These are phyloP conservation scores for Drosophila emarginata DNA, from an alignment of 2,888 invertebrate genomes.

Conservation along the genomic window DNA sequence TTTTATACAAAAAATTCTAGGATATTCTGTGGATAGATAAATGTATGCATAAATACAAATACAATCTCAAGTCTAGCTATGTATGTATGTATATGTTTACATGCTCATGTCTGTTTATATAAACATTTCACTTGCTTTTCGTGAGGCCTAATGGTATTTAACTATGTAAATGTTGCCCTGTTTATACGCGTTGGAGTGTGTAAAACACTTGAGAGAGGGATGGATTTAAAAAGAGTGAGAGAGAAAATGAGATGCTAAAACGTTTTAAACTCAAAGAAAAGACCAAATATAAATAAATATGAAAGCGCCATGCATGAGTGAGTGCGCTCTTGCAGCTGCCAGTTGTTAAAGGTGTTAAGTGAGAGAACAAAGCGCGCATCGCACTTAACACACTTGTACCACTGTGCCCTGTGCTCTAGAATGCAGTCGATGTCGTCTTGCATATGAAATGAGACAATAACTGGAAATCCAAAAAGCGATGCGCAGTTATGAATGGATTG, in stretches of 20 bases:
- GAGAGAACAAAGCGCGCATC: conserved; percentile 25
- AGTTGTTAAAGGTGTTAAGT: conserved; percentile 60
- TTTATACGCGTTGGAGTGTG: conserved; percentile 53
- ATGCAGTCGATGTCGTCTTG: conserved; percentile 57
- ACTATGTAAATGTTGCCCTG: conserved; percentile 73
- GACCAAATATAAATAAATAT: conserved; percentile 76
- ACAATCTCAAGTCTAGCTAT: conserved; percentile 1
- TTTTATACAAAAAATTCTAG: not conserved
- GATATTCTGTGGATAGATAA: not conserved
- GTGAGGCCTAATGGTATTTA: conserved; percentile 66
- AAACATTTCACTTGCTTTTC: conserved; percentile 70
- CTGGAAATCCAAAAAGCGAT: conserved; percentile 64
- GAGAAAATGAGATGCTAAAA: conserved; percentile 66
- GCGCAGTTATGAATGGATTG: conserved; percentile 66
- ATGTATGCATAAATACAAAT: not conserved
- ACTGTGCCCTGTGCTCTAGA: conserved; percentile 66
- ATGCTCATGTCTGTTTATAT: conserved; percentile 61
- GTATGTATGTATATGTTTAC: no score
- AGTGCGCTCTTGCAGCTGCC: conserved; percentile 16
- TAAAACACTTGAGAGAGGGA: conserved; percentile 48
- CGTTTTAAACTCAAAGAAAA: conserved; percentile 57
- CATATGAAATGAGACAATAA: conserved; percentile 67
- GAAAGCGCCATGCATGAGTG: conserved; percentile 71
- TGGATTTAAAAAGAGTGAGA: no score
- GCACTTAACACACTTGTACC: conserved; percentile 47